Conservation (phyloP, 2,888 invertebrate species). For the Sericinus montela region DNA sequence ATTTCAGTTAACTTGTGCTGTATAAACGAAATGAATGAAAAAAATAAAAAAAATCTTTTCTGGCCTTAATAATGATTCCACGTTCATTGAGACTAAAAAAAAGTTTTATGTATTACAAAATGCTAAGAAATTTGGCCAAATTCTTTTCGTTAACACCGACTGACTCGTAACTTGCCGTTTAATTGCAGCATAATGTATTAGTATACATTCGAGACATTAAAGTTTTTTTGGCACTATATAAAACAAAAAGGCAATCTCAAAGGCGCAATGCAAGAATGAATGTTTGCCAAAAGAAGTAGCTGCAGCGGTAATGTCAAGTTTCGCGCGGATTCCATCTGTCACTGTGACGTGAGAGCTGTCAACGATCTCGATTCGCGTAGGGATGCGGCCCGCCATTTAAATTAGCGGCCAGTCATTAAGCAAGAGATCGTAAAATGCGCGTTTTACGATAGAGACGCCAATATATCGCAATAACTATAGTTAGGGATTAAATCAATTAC, state of each 20-base stretch:
- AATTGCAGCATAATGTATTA: not conserved
- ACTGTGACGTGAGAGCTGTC: conserved; percentile 22
- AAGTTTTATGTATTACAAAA: too few relatives aligned
- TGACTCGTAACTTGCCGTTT: not conserved
- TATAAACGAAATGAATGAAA: too few relatives aligned
- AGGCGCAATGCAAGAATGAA: conserved; percentile 23
- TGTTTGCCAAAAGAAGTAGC: conserved; percentile 32
- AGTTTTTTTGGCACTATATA: conserved; percentile 30
- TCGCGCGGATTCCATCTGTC: conserved; percentile 27
- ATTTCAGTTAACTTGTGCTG: too few relatives aligned
- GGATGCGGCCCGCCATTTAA: conserved; percentile 31
- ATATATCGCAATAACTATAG: conserved; percentile 34
- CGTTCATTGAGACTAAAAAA: too few relatives aligned
- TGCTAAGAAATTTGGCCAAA: too few relatives aligned
- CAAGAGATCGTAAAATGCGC: conserved; percentile 43
- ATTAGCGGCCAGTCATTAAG: conserved; percentile 44
- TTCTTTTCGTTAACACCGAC: too few relatives aligned
- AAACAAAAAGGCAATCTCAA: conserved; percentile 27
- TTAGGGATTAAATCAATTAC: conserved; percentile 50
- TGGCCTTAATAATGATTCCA: too few relatives aligned
- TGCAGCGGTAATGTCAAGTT: conserved; percentile 31
- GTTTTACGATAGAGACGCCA: conserved; percentile 44
- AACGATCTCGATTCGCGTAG: conserved; percentile 11
- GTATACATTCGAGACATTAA: conserved; percentile 28
- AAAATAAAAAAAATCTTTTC: too few relatives aligned